Evolutionary conservation across 1,140 invertebrate genomes (phyloP), one percentile per base, ranked within the genome.

Genomic region (Epicauta chinensis): DNA sequence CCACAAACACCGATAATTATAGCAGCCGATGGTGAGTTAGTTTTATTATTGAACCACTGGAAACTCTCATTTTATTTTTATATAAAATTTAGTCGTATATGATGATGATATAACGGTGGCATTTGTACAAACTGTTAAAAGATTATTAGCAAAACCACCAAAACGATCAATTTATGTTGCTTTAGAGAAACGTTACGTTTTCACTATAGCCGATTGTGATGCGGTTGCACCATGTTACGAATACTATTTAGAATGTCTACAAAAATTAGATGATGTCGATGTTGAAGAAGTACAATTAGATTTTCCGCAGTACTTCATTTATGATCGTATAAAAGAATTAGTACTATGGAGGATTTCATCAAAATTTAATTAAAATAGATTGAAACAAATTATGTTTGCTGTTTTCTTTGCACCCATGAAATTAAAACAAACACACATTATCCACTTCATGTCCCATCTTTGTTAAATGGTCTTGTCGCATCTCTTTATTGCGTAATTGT

Each of bases 161-260:
- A 66, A 72, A 32, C 85, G 86, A 70, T 77, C 70, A 5, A 70
- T 87, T n/a, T 90, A 85, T 56, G 74, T 94, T 16, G 84, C 87
- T 2, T 63, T 94, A 36, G 91, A 94, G 65, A 93, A 93, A 71
- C 80, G 89, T 37, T 91, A 82, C 65, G 89, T 92, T 2, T 93
- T 92, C 60, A 91, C 88, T 3, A 69, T 89, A 48, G 75, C 79
- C 1, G 86, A 91, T 61, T 77, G 88, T 63, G 87, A 91, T 53
- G 80, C 82, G 0, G 80, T 82, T 15, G 87, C 90, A 2, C 89
- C 89, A 0, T 90, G 88, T 73, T 92, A 87, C 61, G 88, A 91
- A 61, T 83, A 88, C 72, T 92, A 91, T 72, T 65, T 87, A 9
- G 73, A 76, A 5, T 72, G 78, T 39, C 62, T 89, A 6, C 67